Percentiles rank a stretch among this genome's conserved stretches.
phyloP scores from a whole-genome alignment of 2,113 vertebrate species.

The Cettia cetti region DNA sequence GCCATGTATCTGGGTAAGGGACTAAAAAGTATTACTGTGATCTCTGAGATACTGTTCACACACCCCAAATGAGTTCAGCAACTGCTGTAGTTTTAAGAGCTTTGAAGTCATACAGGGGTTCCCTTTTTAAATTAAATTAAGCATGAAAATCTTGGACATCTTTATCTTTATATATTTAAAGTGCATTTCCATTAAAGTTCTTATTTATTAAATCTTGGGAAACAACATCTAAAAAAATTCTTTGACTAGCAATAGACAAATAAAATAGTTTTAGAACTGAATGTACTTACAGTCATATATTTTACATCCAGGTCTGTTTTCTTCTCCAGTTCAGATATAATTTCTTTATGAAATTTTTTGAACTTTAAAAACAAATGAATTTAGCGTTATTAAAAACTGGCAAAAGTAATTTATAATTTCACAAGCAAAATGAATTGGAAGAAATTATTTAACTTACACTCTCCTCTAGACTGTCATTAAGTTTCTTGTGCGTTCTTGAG shows the following conservation, averaged over 20 bases:
- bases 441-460: conserved; percentile 78
- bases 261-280: neutral
- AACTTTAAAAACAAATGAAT: conserved; percentile 77
- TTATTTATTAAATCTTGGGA: neutral
- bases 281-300: conserved; percentile 91
- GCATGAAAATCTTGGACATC: neutral
- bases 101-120: neutral
- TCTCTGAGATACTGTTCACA: neutral
- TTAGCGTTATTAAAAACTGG: neutral
- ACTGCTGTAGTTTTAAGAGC: neutral
- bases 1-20: neutral
- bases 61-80: neutral
- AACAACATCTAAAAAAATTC: neutral
- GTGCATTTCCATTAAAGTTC: neutral
- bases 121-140: neutral
- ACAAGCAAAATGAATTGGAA: neutral
- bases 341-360: conserved; percentile 90
- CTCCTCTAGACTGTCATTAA: conserved; percentile 88
- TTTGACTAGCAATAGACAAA: neutral
- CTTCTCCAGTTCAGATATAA: conserved; percentile 91
- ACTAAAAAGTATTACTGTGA: neutral
- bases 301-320: conserved; percentile 97
- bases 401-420: neutral
- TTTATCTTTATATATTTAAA: neutral
- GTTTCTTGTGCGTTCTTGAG: conserved; percentile 86